Conservation (phyloP, 2,888 invertebrate species). For the Cryptops parisi region DNA sequence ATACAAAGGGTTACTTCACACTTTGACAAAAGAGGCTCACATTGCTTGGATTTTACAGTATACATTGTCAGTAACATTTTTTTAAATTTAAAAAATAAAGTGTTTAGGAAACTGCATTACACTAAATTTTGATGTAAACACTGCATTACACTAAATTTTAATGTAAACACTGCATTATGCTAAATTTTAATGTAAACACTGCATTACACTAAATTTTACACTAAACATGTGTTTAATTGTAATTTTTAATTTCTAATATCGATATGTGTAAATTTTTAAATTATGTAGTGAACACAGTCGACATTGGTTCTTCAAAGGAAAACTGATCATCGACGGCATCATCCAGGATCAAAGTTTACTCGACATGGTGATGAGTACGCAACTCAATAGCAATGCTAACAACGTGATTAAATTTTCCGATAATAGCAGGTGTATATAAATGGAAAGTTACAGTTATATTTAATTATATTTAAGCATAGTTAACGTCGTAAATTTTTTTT, state of each 20-base stretch:
- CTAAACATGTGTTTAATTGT: not conserved
- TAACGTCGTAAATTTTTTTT: constrained; percentile 9
- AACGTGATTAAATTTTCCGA: constrained; percentile 92
- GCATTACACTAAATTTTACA: too few relatives aligned
- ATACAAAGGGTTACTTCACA: too few relatives aligned
- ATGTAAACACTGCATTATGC: too few relatives aligned
- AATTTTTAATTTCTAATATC: not conserved
- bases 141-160: too few relatives aligned
- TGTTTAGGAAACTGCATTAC: too few relatives aligned
- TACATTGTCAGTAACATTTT: too few relatives aligned
- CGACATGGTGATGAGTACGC: constrained; percentile 84
- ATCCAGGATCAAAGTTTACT: constrained; percentile 68
- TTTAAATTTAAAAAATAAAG: not conserved
- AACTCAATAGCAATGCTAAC: constrained; percentile 66
- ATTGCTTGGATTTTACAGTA: too few relatives aligned
- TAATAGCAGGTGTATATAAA: constrained; percentile 68
- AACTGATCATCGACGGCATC: constrained; percentile 65
- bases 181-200: too few relatives aligned
- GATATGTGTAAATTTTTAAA: constrained; percentile 10
- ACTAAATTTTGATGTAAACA: too few relatives aligned
- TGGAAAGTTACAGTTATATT: not conserved
- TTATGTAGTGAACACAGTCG: constrained; percentile 73
- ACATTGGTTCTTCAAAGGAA: constrained; percentile 97
- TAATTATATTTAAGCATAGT: too few relatives aligned
- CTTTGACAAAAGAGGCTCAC: too few relatives aligned